Base-by-base conservation (phyloP, 1,140 invertebrate species). In the Telenomus remus region DNA sequence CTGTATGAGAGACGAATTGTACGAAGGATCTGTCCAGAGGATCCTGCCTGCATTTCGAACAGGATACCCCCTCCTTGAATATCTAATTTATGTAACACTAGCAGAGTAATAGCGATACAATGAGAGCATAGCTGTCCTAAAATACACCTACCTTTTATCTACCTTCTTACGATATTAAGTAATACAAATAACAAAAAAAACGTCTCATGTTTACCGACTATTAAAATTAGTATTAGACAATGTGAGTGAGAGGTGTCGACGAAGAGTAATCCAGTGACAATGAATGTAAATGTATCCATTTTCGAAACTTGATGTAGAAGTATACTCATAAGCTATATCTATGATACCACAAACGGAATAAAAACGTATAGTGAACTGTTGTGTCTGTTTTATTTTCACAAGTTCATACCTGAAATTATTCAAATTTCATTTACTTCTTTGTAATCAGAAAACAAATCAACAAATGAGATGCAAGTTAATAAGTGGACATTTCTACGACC, bases 201-300 rank as follows among this genome's bases (percentile, higher is more conserved):
- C n/a, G 80, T 83, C 83, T 87, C 82, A 83, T 83, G 83, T 86
- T 85, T 84, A 84, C 78, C 81, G 83, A 88, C 80, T 86, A 86
- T 85, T 86, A 81, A 86, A 84, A 84, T 85, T 85, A 86, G 84
- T 84, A 86, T 85, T 84, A 84, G 78, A 81, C 79, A 77, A 78
- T 68, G 80, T 78, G 77, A 82, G 71, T 79, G 71, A 70, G 74
- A 79, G 77, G 74, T 80, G 75, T 80, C 64, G 80, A 80, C 74
- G 82, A 81, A 73, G 79, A 85, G 79, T 87, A 87, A 87, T 85
- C 85, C 84, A 87, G 84, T 88, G 87, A 86, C 86, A 88, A 88
- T 88, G 85, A 88, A 88, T 88, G 87, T 88, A 88, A 87, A 87
- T 88, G 87, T 88, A 88, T 88, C 87, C 87, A 87, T 87, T 87